Evolutionary conservation across 2,113 vertebrate species (phyloP).

Genomic region (Poicephalus gulielmi): DNA sequence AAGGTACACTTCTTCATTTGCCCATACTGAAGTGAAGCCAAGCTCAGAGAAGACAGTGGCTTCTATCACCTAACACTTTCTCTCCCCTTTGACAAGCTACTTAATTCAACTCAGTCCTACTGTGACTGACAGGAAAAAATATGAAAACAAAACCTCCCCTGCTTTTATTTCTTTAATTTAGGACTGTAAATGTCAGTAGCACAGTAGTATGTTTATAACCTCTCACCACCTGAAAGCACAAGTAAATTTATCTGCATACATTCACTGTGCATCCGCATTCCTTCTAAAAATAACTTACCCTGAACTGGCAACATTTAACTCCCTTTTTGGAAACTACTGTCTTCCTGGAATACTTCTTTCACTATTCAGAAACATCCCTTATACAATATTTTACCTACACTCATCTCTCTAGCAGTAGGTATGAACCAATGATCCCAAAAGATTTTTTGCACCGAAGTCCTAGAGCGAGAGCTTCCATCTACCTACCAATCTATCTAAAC

Average conservation of each 20-base stretch:
- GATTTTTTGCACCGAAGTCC: background rate
- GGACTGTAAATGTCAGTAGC: background rate
- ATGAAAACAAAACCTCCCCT: background rate
- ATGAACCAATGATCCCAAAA: background rate
- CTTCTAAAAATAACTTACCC: background rate
- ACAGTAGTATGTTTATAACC: background rate
- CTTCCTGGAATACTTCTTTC: background rate
- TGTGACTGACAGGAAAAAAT: background rate
- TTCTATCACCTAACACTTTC: background rate
- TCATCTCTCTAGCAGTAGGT: background rate
- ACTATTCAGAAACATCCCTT: background rate
- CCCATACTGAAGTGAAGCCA: background rate
- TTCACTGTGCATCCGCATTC: background rate
- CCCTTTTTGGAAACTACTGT: background rate
- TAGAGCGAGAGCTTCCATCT: background rate
- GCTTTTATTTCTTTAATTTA: background rate
- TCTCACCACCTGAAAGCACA: background rate
- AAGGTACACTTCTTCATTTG: background rate
- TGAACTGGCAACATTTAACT: accelerated
- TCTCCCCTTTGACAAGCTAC: background rate
- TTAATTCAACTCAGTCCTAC: background rate
- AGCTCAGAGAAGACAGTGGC: background rate
- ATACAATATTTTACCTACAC: background rate
- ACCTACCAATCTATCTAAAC: background rate
- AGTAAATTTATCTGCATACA: background rate